Percentiles rank a stretch among this genome's conserved stretches.
These are phyloP conservation scores for Phorcus lineatus DNA, from an alignment of 2,888 invertebrate species.

Conservation along the genomic window DNA sequence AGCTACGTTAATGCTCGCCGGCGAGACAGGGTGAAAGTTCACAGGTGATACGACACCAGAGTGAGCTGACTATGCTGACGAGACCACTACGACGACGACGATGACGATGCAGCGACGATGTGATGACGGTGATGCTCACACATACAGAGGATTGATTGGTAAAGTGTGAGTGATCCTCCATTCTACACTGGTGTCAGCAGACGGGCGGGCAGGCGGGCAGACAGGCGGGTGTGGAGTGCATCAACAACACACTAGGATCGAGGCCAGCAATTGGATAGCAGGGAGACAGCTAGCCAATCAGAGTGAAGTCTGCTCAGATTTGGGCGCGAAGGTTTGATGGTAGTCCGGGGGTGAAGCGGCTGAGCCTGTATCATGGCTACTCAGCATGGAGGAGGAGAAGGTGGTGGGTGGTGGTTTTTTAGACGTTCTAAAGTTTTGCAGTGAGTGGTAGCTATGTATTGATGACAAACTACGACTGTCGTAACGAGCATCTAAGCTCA, in stretches of 20 bases:
- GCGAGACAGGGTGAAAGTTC: conserved; percentile 18
- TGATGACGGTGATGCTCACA: neutral
- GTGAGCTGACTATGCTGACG: conserved; percentile 20
- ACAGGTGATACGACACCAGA: conserved; percentile 1
- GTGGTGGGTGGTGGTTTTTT: conserved; percentile 37
- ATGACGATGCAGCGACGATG: neutral
- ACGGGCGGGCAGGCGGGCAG: neutral
- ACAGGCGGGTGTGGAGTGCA: neutral
- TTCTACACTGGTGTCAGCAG: neutral
- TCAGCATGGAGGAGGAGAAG: conserved; percentile 15
- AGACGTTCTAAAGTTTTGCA: conserved; percentile 70
- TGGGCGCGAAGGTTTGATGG: neutral
- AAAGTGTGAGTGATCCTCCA: conserved; percentile 11
- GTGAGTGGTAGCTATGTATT: conserved; percentile 72
- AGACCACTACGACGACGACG: conserved; percentile 14
- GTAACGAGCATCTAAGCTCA: conserved; percentile 96
- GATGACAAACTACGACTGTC: conserved; percentile 79
- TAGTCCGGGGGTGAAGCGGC: neutral
- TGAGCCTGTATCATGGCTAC: neutral
- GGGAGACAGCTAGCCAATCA: conserved; percentile 19
- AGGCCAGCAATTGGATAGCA: neutral
- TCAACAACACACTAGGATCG: neutral
- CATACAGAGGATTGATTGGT: neutral
- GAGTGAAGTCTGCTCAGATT: conserved; percentile 13
- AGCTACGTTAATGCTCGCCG: neutral